phyloP scores from a whole-genome alignment of 2,113 vertebrate genomes.

The Pluvianellus socialis region DNA sequence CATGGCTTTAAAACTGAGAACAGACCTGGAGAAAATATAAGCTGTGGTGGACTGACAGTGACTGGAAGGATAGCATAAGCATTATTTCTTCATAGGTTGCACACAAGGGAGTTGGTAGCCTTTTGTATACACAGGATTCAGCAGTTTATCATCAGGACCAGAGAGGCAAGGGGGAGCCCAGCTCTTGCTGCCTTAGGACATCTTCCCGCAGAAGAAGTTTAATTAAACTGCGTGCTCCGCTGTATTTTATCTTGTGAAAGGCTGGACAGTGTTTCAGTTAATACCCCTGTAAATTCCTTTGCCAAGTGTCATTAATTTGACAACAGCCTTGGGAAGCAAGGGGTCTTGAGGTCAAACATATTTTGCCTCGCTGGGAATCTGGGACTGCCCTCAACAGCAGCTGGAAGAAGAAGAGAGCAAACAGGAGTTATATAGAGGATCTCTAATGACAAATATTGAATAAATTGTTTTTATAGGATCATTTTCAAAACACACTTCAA shows the following conservation, averaged over 20 bases:
- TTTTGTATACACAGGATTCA: background rate
- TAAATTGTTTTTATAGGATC: background rate
- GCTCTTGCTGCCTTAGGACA: constrained; percentile 1
- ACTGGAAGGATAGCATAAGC: background rate
- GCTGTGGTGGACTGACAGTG: background rate
- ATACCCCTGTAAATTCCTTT: constrained; percentile 4
- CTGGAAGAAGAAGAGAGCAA: background rate
- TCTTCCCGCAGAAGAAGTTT: constrained; percentile 1
- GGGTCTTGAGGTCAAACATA: background rate
- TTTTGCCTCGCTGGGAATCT: background rate
- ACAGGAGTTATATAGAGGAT: background rate
- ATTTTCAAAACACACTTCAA: background rate
- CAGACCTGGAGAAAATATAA: background rate
- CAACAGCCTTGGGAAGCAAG: background rate
- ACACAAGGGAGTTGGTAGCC: background rate
- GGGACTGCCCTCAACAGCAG: background rate
- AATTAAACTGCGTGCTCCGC: constrained; percentile 12
- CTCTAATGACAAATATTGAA: background rate
- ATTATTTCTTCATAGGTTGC: background rate
- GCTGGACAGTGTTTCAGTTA: background rate
- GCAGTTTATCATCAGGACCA: background rate
- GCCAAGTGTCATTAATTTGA: constrained; percentile 33
- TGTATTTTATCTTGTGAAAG: constrained; percentile 23
- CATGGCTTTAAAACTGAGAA: background rate
- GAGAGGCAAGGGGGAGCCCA: background rate